These are phyloP conservation scores for Hipposideros armiger DNA, from an alignment of 2,113 vertebrate species.

Conservation along the genomic window DNA sequence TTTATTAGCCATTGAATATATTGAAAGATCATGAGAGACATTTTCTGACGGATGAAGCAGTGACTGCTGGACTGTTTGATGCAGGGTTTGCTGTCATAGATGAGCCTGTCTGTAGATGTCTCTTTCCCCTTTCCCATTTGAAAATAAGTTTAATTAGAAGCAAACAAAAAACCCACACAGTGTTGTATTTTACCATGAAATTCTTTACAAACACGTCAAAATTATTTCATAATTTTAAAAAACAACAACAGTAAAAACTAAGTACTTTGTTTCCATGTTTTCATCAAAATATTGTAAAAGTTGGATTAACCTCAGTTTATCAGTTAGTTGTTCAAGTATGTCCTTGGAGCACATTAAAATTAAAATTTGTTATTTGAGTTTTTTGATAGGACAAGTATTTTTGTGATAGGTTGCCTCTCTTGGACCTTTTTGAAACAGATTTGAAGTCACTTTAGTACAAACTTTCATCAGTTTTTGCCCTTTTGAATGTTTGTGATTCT, in stretches of 20 bases:
- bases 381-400: not conserved
- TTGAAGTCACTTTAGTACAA: not conserved
- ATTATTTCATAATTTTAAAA: not conserved
- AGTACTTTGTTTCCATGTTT: not conserved
- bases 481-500: not conserved
- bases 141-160: conserved; percentile 3
- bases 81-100: not conserved
- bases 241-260: not conserved
- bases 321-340: not conserved
- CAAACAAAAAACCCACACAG: not conserved
- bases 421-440: not conserved
- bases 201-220: not conserved
- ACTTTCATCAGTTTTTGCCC: not conserved
- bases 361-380: not conserved
- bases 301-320: not conserved
- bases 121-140: not conserved
- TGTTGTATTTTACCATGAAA: not conserved
- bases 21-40: not conserved
- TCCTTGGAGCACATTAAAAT: not conserved
- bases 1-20: not conserved
- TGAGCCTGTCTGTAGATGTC: not conserved
- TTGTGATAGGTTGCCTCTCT: not conserved
- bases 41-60: not conserved
- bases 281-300: not conserved
- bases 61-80: not conserved